Evolutionary conservation across 2,113 vertebrate genomes (phyloP), one percentile per base, ranked within the genome.

Genomic region (Chloropsis cyanopogon): DNA sequence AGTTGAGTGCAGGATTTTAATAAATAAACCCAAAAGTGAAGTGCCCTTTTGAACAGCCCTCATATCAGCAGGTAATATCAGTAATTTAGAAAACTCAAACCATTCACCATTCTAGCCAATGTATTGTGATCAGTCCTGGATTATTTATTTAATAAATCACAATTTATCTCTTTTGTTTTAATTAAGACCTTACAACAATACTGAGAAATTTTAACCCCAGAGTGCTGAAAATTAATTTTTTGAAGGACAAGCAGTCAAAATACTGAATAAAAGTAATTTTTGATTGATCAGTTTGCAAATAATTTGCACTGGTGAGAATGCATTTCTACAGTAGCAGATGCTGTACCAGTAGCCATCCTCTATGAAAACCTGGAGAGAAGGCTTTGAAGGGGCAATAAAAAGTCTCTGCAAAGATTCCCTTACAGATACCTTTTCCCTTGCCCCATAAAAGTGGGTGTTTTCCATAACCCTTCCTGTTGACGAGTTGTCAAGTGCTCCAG

Each of bases 21-120:
- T 98, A 98, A 98, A 98, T 97, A 98, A 98, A 98, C 97, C 97
- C 95, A 97, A 98, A 98, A 98, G 95, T 98, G 98, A 98, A 98
- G 98, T 98, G 95, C 96, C 96, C 88, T 97, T 98, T 97, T 98
- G 97, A 98, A 98, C 97, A 98, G 97, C 95, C 98, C 98, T 98
- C 97, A 33, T 97, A 97, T 93, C 98, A 98, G 98, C 98, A 98
- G 98, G 98, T 97, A 97, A 96, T 97, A 96, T 97, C 97, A 96
- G 97, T 97, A 97, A 98, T 97, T 97, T 97, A 97, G 98, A 97
- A 97, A 97, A 96, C 96, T 95, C 87, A 90, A 97, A 97, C 96
- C 95, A 91, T 98, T 97, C 96, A 93, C 95, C 46, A 64, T 92
- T 97, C 86, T 81, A 83, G 82, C 93, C 96, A 96, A 94, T 96